Base-by-base conservation (phyloP, 1,140 invertebrate genomes). In the Paracyclopina nana region DNA sequence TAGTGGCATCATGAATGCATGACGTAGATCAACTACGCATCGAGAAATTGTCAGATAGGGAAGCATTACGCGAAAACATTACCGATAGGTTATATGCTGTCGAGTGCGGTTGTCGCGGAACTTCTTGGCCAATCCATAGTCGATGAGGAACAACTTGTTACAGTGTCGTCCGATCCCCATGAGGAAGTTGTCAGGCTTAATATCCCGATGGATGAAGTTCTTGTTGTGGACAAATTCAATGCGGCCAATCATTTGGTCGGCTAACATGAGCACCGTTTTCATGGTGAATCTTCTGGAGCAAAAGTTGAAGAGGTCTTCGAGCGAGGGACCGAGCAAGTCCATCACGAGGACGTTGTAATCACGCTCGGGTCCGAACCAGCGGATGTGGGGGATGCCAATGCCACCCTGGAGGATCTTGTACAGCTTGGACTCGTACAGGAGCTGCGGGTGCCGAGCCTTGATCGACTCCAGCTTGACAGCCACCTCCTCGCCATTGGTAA, bases 91-190 rank as follows among this genome's bases (percentile, higher is more conserved):
- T 55, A 76, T 75, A 60, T 76, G 74, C 46, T 64, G 61, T 34
- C 69, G 62, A 14, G 71, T 72, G 50, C 68, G 61, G 55, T 63
- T 67, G 57, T 74, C 72, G 34, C 72, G 57, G 56, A 70, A 77
- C 57, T 74, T 75, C 58, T 77, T 77, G 14, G 75, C 73, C 55
- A 77, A 61, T 43, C 75, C 76, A 69, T 76, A 77, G 63, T 77
- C 75, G 60, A 77, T 78, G 29, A 77, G 59, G 57, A 62, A 65
- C 4, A 62, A 45, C 50, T 62, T 63, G 55, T 64, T 64, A 54
- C 60, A 62, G 53, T 63, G 60, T 11, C 62, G 54, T 8, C 64
- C 64, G 51, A 63, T 63, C 22, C 64, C 69, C 68, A 71, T 71
- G 40, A 70, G 56, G 57, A 70, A 71, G 56, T 71, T 70, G 54